Percentiles rank a stretch among this genome's conserved stretches.
phyloP scores from a whole-genome alignment of 2,113 vertebrate species.

The Dipodomys ordii region DNA sequence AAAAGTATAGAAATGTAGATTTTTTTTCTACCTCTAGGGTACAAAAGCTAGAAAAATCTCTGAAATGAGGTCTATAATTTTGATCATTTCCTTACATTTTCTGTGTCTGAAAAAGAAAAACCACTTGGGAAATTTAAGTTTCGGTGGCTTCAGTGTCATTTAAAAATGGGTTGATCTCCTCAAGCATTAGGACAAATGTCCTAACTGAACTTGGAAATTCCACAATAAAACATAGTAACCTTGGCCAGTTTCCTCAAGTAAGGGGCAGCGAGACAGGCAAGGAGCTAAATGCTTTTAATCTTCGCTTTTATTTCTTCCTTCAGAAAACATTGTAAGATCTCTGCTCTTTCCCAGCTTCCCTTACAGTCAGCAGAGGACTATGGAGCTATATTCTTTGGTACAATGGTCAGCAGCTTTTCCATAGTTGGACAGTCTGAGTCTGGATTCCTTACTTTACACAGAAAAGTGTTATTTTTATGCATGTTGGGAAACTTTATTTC shows the following conservation, averaged over 20 bases:
- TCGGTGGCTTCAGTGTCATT: constrained; percentile 11
- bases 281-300: not conserved
- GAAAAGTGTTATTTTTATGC: not conserved
- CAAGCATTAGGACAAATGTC: constrained; percentile 8
- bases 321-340: not conserved
- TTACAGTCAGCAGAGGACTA: not conserved
- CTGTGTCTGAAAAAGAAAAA: constrained; percentile 31
- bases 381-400: not conserved
- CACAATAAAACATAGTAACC: not conserved
- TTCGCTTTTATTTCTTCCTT: not conserved
- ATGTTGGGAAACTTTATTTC: not conserved
- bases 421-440: not conserved
- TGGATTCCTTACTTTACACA: not conserved
- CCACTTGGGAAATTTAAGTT: constrained; percentile 29
- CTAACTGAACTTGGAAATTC: constrained; percentile 12
- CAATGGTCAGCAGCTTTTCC: not conserved
- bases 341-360: not conserved
- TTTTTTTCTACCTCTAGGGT: not conserved
- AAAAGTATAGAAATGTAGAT: not conserved
- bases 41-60: constrained; percentile 11
- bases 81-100: constrained; percentile 23
- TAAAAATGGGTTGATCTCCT: constrained; percentile 18
- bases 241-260: constrained; percentile 18
- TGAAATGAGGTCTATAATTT: not conserved
- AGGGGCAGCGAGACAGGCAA: not conserved